Conservation (phyloP, 2,113 vertebrate genomes). For the mouse (Mus musculus) region GRCm39 chr5:91177001-91177500, state of each 20-base stretch:
- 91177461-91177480: not conserved
- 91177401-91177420: not conserved
- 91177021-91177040: slow-evolving; percentile 55
- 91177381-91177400: not conserved
- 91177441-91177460: no score
- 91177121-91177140: slow-evolving; percentile 60
- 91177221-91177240: not conserved
- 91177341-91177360: not conserved
- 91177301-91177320: not conserved
- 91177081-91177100: slow-evolving; percentile 54
- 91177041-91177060: slow-evolving; percentile 69
- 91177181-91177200: not conserved
- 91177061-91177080: slow-evolving; percentile 66
- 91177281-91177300: not conserved
- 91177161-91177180: slow-evolving; percentile 45
- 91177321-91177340: not conserved
- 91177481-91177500: not conserved
- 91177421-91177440: no score
- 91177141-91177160: slow-evolving; percentile 49
- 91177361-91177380: not conserved
- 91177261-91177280: not conserved
- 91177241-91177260: not conserved
- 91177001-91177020: not conserved
- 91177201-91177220: not conserved
- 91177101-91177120: slow-evolving; percentile 40